Conservation (phyloP, 2,888 invertebrate genomes). For the Halictus quadricinctus region DNA sequence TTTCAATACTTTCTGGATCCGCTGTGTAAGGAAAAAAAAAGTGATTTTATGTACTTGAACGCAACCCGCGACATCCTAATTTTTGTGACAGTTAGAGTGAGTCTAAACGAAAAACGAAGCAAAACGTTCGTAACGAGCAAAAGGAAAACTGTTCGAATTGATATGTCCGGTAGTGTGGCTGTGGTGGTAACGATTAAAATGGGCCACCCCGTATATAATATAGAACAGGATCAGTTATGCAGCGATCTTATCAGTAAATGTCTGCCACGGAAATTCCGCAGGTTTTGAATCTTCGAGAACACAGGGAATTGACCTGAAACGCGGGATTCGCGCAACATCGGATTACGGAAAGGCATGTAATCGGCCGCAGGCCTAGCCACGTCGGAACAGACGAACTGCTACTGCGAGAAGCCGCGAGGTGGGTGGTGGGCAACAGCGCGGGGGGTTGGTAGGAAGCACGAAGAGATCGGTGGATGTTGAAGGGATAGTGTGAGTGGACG, state of each 20-base stretch:
- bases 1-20: neutral
- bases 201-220: constrained; percentile 3
- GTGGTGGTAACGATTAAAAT: neutral
- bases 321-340: constrained; percentile 77
- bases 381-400: constrained; percentile 73
- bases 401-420: constrained; percentile 66
- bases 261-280: constrained; percentile 49
- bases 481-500: constrained; percentile 64
- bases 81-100: neutral
- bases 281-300: constrained; percentile 57
- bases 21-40: too few relatives aligned
- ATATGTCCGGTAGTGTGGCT: neutral
- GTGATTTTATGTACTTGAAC: too few relatives aligned
- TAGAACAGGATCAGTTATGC: neutral
- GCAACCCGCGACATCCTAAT: neutral
- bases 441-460: constrained; percentile 56
- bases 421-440: constrained; percentile 59
- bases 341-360: constrained; percentile 80
- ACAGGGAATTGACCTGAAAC: constrained; percentile 56
- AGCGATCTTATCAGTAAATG: neutral
- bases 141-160: too few relatives aligned
- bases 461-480: constrained; percentile 59
- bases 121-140: too few relatives aligned
- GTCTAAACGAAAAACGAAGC: neutral
- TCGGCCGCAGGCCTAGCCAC: constrained; percentile 77